A percentile compares a stretch with the other conserved stretches of the same genome.
Evolutionary conservation across 2,888 invertebrate species (phyloP).

Genomic region (Sicus ferrugineus): DNA sequence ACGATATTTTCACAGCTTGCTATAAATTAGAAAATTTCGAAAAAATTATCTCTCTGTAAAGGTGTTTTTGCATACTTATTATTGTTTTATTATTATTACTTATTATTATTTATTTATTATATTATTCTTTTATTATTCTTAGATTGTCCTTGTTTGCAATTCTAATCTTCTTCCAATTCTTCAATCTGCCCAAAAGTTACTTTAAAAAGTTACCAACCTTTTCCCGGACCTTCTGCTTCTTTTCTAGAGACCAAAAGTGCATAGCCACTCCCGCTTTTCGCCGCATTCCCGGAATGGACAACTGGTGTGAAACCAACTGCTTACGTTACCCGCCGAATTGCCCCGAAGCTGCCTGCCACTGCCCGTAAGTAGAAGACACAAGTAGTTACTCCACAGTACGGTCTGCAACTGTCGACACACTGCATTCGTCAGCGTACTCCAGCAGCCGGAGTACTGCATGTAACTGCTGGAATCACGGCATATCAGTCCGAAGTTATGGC

Average conservation of each 20-base stretch:
- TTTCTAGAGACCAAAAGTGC: constrained; percentile 79
- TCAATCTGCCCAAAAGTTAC: too few species aligned
- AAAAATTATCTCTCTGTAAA: constrained; percentile 2
- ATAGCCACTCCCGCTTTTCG: constrained; percentile 72
- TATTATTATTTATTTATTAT: neutral
- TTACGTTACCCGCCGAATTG: constrained; percentile 87
- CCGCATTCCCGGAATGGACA: constrained; percentile 77
- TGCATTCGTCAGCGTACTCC: too few species aligned
- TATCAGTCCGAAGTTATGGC: too few species aligned
- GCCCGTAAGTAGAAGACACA: constrained; percentile 77
- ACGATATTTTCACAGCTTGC: neutral
- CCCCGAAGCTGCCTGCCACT: constrained; percentile 77
- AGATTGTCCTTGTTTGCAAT: too few species aligned
- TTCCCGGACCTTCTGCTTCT: too few species aligned
- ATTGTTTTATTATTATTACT: neutral
- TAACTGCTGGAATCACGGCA: too few species aligned
- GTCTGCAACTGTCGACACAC: too few species aligned
- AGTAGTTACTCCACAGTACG: neutral
- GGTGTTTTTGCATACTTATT: too few species aligned
- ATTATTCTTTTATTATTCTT: neutral
- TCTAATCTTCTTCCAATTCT: too few species aligned
- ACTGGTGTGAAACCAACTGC: constrained; percentile 88
- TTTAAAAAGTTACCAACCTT: too few species aligned
- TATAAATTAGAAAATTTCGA: neutral
- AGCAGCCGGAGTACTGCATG: neutral